These are phyloP conservation scores for Solenopsis invicta DNA, from an alignment of 1,140 invertebrate genomes.

Conservation along the genomic window DNA sequence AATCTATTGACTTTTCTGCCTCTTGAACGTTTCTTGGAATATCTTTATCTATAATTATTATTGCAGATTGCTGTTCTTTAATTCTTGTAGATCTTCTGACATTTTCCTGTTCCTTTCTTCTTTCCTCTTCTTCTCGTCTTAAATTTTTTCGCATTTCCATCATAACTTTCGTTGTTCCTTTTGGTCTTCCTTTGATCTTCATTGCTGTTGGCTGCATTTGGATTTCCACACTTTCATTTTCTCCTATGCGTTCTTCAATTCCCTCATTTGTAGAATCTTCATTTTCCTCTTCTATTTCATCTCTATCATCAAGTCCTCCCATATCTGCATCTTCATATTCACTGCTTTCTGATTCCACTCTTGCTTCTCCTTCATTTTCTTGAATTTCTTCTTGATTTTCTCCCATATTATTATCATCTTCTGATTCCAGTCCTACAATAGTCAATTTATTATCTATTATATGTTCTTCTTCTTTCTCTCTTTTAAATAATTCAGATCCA, in stretches of 20 bases:
- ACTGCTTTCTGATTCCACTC: not conserved
- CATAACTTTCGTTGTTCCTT: not conserved
- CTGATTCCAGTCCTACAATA: not conserved
- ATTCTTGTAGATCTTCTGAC: constrained; percentile 30
- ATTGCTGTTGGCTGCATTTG: not conserved
- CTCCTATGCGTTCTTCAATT: no score
- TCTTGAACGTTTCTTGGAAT: not conserved
- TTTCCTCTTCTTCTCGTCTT: not conserved
- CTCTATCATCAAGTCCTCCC: no score
- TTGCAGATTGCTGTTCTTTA: not conserved
- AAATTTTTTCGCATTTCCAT: not conserved
- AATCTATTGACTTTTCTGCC: constrained; percentile 21
- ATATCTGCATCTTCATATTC: constrained; percentile 1
- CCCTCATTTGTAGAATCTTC: not conserved
- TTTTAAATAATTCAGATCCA: not conserved
- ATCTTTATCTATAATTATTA: constrained; percentile 15
- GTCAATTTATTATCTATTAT: not conserved
- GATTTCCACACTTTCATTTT: not conserved
- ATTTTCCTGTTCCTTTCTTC: not conserved
- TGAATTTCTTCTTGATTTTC: not conserved
- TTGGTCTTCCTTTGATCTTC: no score
- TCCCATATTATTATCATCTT: not conserved
- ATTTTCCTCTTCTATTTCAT: no score
- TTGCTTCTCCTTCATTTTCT: not conserved
- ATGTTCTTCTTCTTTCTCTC: no score